Evolutionary conservation across 2,797 vertebrate species (phyloP).

Genomic region (Coracias cyanogaster): DNA sequence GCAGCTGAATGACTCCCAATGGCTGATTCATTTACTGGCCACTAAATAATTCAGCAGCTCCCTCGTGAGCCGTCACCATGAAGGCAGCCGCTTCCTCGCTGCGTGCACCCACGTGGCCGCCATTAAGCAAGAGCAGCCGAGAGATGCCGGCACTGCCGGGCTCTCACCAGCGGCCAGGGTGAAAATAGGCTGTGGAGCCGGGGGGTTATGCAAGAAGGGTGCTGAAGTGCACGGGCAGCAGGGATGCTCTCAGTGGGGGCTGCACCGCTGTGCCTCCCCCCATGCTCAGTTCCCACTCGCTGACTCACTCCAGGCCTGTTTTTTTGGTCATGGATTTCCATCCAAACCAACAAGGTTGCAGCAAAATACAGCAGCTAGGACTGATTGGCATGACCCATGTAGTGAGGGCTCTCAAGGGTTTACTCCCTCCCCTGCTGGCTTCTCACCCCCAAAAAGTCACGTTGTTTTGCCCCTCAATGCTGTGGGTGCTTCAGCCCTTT

Average conservation of each 20-base stretch:
- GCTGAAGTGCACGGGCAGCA: not conserved
- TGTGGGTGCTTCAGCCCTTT: not conserved
- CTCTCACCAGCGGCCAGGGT: not conserved
- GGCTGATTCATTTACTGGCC: conserved; percentile 62
- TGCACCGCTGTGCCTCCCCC: fast-evolving
- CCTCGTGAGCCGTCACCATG: not conserved
- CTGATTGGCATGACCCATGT: fast-evolving
- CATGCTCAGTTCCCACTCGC: fast-evolving
- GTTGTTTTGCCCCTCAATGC: not conserved
- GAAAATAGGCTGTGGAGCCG: conserved; percentile 45
- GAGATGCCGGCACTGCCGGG: not conserved
- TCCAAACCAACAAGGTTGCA: not conserved
- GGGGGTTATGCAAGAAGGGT: not conserved
- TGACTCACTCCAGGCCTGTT: not conserved
- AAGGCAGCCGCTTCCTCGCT: conserved; percentile 5
- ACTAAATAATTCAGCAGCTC: conserved; percentile 69
- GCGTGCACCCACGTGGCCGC: conserved; percentile 1
- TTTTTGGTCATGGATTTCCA: not conserved
- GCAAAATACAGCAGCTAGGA: not conserved
- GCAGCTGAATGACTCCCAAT: conserved; percentile 55
- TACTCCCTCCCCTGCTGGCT: fast-evolving
- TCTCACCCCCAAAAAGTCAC: not conserved
- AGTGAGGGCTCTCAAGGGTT: not conserved
- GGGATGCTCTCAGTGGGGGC: not conserved
- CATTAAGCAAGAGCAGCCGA: not conserved